Percentiles rank a stretch among this genome's conserved stretches.
Conservation (phyloP, 2,797 vertebrate species). For the Spinus olivaceus region DNA sequence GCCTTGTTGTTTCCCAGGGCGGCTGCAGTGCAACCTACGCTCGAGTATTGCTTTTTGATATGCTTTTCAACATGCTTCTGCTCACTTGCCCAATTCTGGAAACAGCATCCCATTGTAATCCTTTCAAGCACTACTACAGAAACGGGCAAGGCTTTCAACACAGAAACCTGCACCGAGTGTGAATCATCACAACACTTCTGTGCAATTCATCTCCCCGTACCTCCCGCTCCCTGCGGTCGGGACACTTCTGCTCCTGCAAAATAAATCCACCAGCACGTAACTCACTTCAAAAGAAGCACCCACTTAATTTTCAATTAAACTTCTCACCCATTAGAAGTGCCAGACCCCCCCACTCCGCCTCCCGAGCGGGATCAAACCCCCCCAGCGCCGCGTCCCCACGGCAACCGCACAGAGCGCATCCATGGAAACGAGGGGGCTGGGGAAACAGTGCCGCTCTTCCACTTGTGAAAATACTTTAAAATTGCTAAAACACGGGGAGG, state of each 20-base stretch:
- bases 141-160: background rate
- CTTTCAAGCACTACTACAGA: background rate
- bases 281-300: background rate
- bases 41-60: background rate
- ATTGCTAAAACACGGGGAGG: background rate
- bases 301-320: constrained; percentile 14
- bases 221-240: background rate
- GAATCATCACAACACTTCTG: background rate
- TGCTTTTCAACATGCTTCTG: background rate
- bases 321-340: background rate
- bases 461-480: constrained; percentile 1
- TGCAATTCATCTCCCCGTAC: background rate
- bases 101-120: background rate
- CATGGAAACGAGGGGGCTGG: constrained; percentile 38
- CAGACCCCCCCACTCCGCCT: background rate
- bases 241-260: background rate
- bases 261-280: background rate
- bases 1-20: background rate
- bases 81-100: background rate
- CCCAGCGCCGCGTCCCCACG: constrained; percentile 60
- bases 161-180: background rate
- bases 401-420: constrained; percentile 58
- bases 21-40: background rate
- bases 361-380: background rate
- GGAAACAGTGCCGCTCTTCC: background rate